Base-by-base conservation (phyloP, 2,888 invertebrate species). In the Lasioglossum villosulum region DNA sequence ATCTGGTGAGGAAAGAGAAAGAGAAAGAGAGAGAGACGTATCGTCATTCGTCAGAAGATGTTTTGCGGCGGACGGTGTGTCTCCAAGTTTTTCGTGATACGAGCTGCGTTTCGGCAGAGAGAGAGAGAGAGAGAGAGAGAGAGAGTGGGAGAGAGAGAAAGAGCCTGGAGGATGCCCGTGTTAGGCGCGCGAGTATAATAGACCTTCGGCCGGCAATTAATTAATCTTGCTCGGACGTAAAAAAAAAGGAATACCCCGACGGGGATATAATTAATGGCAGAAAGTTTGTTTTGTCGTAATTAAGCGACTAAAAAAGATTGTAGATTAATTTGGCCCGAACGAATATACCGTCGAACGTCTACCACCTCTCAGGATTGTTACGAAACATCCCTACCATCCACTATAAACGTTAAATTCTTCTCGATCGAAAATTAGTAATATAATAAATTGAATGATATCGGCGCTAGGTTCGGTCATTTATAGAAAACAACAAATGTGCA, bases 31-130 rank as follows among this genome's bases (percentile, higher is more conserved):
- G 77, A 75, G 81, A 68, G 84, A 83, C 75, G 85, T 91, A 91
- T 90, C 89, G 89, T 86, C 91, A 87, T 91, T 88, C 87, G 91
- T 87, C 74, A 84, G 84, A 82, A 78, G 87, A 83, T 87, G 87
- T 91, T 90, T 91, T 90, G 86, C 76, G 63, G 63, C 8, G 59
- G 27, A 63, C 59, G 27, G 16, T 59, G 80, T 84, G 88, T 88
- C 82, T 75, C 83, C 85, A 34, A 73, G 37, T 89, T 91, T 87
- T 91, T 90, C 78, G 63, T 19, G 23, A 0, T 42, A 52, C 34
- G n/a, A 19, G 75, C 72, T 86, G 79, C 87, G 78, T 88, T 84
- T 87, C 78, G 75, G 23, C 34, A 16, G 16, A 63, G 59, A 27
- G 56, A 1, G n/a, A 52, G 52, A 23, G 52, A 52, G 52, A 23